These are phyloP conservation scores for Oenanthe oenanthe DNA, from an alignment of 2,113 vertebrate species.

Conservation along the genomic window DNA sequence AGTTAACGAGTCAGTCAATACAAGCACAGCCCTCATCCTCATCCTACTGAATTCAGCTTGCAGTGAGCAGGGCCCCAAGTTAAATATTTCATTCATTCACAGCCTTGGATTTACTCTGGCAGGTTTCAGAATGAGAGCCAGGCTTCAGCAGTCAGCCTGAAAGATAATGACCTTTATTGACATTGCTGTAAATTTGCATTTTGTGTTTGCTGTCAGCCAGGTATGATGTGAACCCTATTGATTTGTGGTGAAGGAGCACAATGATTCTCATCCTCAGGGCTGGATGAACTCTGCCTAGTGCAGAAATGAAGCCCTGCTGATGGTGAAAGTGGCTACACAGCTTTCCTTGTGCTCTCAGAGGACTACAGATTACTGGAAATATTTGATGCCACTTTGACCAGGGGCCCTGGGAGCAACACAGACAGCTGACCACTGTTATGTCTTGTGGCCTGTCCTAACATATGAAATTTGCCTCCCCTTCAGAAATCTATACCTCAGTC, in stretches of 20 bases:
- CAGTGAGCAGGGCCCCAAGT: not conserved
- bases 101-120: not conserved
- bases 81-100: conserved; percentile 26
- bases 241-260: not conserved
- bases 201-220: not conserved
- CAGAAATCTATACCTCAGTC: conserved; percentile 55
- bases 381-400: not conserved
- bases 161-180: conserved; percentile 25
- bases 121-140: not conserved
- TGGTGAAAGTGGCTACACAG: not conserved
- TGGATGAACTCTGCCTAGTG: not conserved
- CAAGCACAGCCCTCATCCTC: not conserved
- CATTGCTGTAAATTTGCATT: not conserved
- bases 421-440: conserved; percentile 13
- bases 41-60: not conserved
- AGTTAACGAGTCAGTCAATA: not conserved
- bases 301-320: not conserved
- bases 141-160: not conserved
- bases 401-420: not conserved
- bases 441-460: conserved; percentile 52
- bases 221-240: not conserved
- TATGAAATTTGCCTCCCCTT: conserved; percentile 47
- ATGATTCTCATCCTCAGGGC: not conserved
- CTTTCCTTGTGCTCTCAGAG: not conserved
- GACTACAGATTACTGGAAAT: not conserved